These are phyloP conservation scores for Coreoperca whiteheadi DNA, from an alignment of 2,113 vertebrate genomes.

Conservation along the genomic window DNA sequence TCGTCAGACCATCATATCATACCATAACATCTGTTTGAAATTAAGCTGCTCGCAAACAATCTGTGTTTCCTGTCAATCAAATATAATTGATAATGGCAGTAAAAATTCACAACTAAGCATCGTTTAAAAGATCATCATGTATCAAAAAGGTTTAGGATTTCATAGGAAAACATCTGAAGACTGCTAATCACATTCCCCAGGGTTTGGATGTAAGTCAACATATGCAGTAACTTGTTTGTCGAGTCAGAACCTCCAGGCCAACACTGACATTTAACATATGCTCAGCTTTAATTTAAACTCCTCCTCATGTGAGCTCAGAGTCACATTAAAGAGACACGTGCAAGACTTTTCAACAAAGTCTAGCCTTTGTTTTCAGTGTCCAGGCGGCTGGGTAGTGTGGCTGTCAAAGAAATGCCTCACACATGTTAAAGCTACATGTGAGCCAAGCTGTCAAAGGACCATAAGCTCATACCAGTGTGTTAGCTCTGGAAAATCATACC, in stretches of 20 bases:
- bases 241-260: conserved; percentile 21
- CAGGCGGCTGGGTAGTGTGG: conserved; percentile 40
- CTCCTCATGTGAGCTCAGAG: conserved; percentile 55
- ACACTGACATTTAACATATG: conserved; percentile 52
- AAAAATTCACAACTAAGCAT: conserved; percentile 18
- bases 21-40: conserved; percentile 53
- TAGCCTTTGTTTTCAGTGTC: conserved; percentile 54
- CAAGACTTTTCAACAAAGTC: conserved; percentile 54
- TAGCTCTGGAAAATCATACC: conserved; percentile 44
- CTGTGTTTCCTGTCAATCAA: conserved; percentile 28
- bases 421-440: conserved; percentile 67
- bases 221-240: conserved; percentile 43
- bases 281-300: conserved; percentile 37
- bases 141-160: conserved; percentile 8
- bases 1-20: conserved; percentile 7
- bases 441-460: conserved; percentile 56
- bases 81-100: conserved; percentile 4
- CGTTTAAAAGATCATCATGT: conserved; percentile 7
- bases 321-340: conserved; percentile 59
- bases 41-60: conserved; percentile 48
- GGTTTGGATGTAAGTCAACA: conserved; percentile 44
- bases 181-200: conserved; percentile 23
- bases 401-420: conserved; percentile 69
- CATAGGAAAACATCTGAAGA: neutral
- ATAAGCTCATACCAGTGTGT: conserved; percentile 45